Percentiles rank a stretch among this genome's conserved stretches.
phyloP scores from a whole-genome alignment of 2,888 invertebrate genomes.

The Halocaridina rubra region DNA sequence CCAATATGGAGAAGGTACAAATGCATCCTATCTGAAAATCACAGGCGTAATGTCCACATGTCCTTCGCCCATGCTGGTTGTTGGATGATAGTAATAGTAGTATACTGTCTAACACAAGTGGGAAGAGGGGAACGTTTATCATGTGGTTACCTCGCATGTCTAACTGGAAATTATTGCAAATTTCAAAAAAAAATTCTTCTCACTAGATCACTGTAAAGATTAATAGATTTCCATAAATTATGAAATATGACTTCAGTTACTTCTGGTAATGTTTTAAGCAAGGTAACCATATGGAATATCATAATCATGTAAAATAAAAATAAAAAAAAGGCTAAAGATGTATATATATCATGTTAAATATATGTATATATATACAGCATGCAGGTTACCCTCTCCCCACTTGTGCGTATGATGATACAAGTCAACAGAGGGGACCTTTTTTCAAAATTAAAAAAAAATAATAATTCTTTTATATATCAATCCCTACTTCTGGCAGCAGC shows the following conservation, averaged over 20 bases:
- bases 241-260: too few species aligned
- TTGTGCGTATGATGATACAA: constrained; percentile 35
- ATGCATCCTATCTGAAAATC: neutral
- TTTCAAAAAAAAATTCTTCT: too few species aligned
- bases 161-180: too few species aligned
- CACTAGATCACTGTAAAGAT: too few species aligned
- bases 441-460: neutral
- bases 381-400: constrained; percentile 44
- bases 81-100: constrained; percentile 17
- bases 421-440: constrained; percentile 53
- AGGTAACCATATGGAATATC: too few species aligned
- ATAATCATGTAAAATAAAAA: too few species aligned
- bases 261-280: too few species aligned
- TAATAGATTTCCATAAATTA: too few species aligned
- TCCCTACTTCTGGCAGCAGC: too few species aligned
- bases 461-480: too few species aligned
- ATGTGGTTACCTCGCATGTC: neutral
- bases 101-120: constrained; percentile 3
- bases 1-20: too few species aligned
- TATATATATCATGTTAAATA: neutral
- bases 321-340: neutral
- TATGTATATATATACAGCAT: constrained; percentile 27
- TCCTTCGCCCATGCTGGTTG: constrained; percentile 25
- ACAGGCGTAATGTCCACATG: neutral
- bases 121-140: neutral